Percentiles rank a stretch among this genome's conserved stretches.
Evolutionary conservation across 2,797 vertebrate genomes (phyloP).

Genomic region (Anas acuta): DNA sequence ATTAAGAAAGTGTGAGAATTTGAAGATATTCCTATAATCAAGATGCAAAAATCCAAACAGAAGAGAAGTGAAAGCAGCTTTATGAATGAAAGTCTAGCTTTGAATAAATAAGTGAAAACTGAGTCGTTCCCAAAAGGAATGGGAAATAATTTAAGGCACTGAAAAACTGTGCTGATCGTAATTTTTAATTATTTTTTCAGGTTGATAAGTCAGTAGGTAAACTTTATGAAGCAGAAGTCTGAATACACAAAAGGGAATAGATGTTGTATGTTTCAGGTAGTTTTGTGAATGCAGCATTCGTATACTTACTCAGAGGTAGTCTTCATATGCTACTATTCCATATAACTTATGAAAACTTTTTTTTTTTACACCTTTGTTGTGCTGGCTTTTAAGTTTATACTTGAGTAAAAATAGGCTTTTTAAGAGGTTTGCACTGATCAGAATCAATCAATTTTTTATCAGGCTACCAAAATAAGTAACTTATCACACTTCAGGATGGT

Average conservation of each 20-base stretch:
- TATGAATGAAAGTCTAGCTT: neutral
- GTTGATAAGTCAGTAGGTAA: neutral
- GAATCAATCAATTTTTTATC: constrained; percentile 76
- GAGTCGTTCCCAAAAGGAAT: neutral
- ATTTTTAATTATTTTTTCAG: neutral
- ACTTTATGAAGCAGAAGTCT: neutral
- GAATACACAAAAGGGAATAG: neutral
- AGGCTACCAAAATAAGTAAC: constrained; percentile 70
- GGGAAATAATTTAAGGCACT: neutral
- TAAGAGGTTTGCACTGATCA: constrained; percentile 56
- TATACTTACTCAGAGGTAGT: neutral
- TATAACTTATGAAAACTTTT: constrained; percentile 47
- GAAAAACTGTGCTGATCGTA: neutral
- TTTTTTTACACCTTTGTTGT: neutral
- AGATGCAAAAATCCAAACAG: neutral
- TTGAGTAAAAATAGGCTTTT: constrained; percentile 61
- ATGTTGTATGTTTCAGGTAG: neutral
- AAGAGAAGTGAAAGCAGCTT: neutral
- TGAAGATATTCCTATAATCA: neutral
- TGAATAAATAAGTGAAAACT: neutral
- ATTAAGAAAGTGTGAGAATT: neutral
- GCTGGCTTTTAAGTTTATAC: constrained; percentile 39
- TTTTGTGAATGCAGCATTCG: neutral
- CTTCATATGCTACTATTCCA: neutral
- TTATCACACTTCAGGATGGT: constrained; percentile 6